Percentiles rank a stretch among this genome's conserved stretches.
Conservation (phyloP, 1,140 invertebrate genomes). For the Drosophila triauraria region DNA sequence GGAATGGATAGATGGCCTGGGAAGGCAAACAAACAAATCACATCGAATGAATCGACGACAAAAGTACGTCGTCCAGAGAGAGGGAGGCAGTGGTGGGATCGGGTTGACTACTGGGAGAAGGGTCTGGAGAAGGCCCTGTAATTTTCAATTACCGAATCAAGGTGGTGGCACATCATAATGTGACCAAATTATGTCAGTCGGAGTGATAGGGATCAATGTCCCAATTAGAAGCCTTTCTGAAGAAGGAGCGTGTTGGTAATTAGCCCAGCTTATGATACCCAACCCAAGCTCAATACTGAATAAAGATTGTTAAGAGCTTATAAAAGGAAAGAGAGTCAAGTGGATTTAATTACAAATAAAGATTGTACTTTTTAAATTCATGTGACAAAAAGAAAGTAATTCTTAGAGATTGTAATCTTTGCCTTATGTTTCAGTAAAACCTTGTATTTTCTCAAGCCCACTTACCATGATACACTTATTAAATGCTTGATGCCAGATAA, state of each 20-base stretch:
- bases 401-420: neutral
- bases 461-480: neutral
- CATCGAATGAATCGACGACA: slow-evolving; percentile 69
- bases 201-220: slow-evolving; percentile 60
- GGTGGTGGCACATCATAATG: slow-evolving; percentile 68
- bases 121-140: slow-evolving; percentile 56
- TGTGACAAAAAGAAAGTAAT: neutral
- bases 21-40: slow-evolving; percentile 78
- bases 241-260: slow-evolving; percentile 51
- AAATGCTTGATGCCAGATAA: neutral
- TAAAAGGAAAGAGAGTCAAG: neutral
- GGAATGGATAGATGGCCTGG: slow-evolving; percentile 11
- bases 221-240: slow-evolving; percentile 67
- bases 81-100: slow-evolving; percentile 22
- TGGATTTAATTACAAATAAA: slow-evolving; percentile 7
- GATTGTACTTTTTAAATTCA: neutral
- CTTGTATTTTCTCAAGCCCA: too few species aligned
- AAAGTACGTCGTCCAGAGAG: slow-evolving; percentile 36
- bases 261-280: slow-evolving; percentile 48
- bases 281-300: slow-evolving; percentile 28
- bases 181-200: slow-evolving; percentile 69
- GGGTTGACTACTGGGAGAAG: slow-evolving; percentile 38
- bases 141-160: slow-evolving; percentile 76
- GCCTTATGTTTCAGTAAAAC: neutral
- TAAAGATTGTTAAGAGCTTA: neutral